A percentile compares a stretch with the other conserved stretches of the same genome.
Evolutionary conservation across 1,140 invertebrate species (phyloP).

Genomic region (Pseudomyrmex pallidus): DNA sequence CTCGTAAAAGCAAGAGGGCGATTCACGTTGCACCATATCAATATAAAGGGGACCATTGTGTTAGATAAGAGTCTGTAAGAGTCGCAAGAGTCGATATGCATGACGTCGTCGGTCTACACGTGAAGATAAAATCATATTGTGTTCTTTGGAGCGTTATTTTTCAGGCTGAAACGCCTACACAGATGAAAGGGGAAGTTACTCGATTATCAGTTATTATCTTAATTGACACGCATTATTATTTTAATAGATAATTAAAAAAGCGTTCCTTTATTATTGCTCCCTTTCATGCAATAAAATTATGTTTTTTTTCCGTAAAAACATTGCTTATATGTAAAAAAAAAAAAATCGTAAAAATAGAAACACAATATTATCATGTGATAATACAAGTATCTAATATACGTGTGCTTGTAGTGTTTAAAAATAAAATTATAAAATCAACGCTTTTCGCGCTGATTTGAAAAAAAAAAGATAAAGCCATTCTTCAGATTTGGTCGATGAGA

Average conservation of each 20-base stretch:
- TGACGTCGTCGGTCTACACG: not conserved
- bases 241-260: not conserved
- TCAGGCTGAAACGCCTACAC: not conserved
- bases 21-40: constrained; percentile 77
- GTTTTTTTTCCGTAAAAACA: not conserved
- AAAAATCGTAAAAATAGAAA: not conserved
- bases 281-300: too few species aligned
- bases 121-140: constrained; percentile 14
- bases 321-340: not conserved
- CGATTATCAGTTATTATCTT: not conserved
- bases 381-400: not conserved
- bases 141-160: not conserved
- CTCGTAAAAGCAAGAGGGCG: constrained; percentile 71
- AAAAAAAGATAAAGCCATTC: not conserved
- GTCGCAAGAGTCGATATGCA: not conserved
- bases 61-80: constrained; percentile 31
- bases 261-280: too few species aligned
- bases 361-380: not conserved
- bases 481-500: not conserved
- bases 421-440: not conserved
- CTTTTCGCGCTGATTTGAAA: not conserved
- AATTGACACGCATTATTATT: not conserved
- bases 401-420: not conserved
- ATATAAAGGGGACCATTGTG: constrained; percentile 49
- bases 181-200: not conserved